phyloP scores from a whole-genome alignment of 2,797 vertebrate species.

The Ctenosaura bakeri region DNA sequence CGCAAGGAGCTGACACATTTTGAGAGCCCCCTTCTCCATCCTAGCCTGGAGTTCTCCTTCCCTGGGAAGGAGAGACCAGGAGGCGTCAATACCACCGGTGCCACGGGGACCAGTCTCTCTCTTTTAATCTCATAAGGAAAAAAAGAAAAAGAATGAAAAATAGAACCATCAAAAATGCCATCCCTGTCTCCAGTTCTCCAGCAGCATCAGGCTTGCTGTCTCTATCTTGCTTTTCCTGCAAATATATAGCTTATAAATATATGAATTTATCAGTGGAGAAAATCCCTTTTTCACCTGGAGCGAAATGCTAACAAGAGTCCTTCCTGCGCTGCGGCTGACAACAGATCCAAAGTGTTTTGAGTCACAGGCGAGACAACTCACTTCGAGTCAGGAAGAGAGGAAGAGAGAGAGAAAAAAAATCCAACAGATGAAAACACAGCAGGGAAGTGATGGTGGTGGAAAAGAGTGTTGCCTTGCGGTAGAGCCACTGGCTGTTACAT shows the following conservation, averaged over 20 bases:
- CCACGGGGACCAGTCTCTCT: conserved; percentile 63
- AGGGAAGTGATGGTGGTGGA: not conserved
- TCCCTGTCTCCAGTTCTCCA: conserved; percentile 64
- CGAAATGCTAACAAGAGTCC: conserved; percentile 76
- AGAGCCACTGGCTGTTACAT: not conserved
- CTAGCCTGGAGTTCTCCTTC: not conserved
- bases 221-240: conserved; percentile 55
- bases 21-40: not conserved
- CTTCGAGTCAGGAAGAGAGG: conserved; percentile 38
- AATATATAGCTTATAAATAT: conserved; percentile 77
- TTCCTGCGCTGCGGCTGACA: conserved; percentile 68
- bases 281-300: conserved; percentile 78
- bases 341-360: conserved; percentile 77
- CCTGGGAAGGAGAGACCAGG: conserved; percentile 60
- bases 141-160: conserved; percentile 50
- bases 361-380: conserved; percentile 74
- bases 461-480: not conserved
- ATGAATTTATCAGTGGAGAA: conserved; percentile 76
- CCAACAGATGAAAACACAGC: conserved; percentile 27
- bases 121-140: conserved; percentile 71
- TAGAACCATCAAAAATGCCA: conserved; percentile 56
- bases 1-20: too few species aligned
- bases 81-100: conserved; percentile 71
- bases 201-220: conserved; percentile 60
- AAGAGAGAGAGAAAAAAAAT: not conserved